Evolutionary conservation across 1,140 invertebrate species (phyloP).

Genomic region (Amyelois transitella): DNA sequence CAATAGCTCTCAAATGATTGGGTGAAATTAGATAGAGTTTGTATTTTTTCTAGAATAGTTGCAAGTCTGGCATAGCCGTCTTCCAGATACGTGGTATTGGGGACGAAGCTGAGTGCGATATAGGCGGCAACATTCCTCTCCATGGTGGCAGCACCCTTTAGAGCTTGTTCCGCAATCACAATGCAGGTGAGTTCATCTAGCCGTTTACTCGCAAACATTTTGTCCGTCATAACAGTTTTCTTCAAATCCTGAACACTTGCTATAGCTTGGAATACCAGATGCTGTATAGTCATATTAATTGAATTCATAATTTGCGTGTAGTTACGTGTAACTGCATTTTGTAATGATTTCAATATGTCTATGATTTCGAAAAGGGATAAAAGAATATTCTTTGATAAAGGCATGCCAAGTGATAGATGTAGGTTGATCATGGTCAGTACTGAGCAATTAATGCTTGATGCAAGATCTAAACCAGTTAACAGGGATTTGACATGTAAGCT

Average conservation of each 20-base stretch:
- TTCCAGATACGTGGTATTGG: constrained; percentile 72
- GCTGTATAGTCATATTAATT: constrained; percentile 80
- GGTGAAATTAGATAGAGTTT: constrained; percentile 77
- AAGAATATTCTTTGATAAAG: constrained; percentile 86
- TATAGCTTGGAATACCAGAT: constrained; percentile 80
- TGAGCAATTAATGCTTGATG: constrained; percentile 78
- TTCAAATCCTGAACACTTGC: constrained; percentile 55
- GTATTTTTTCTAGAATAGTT: constrained; percentile 77
- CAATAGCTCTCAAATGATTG: constrained; percentile 77
- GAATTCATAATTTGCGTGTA: constrained; percentile 76
- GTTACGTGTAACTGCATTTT: constrained; percentile 78
- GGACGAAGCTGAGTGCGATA: constrained; percentile 81
- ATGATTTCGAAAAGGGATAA: constrained; percentile 86
- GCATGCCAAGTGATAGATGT: constrained; percentile 82
- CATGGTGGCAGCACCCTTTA: constrained; percentile 81
- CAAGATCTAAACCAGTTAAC: constrained; percentile 79
- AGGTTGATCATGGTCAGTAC: constrained; percentile 85
- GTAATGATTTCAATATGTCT: constrained; percentile 87
- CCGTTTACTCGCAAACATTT: constrained; percentile 66
- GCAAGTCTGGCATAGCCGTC: constrained; percentile 74
- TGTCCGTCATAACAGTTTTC: constrained; percentile 62
- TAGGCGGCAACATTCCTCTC: constrained; percentile 79
- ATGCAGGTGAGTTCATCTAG: constrained; percentile 78
- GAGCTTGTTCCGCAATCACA: constrained; percentile 81
- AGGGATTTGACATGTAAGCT: constrained; percentile 77